Conservation (phyloP, 2,113 vertebrate species). For the Trichechus manatus region DNA sequence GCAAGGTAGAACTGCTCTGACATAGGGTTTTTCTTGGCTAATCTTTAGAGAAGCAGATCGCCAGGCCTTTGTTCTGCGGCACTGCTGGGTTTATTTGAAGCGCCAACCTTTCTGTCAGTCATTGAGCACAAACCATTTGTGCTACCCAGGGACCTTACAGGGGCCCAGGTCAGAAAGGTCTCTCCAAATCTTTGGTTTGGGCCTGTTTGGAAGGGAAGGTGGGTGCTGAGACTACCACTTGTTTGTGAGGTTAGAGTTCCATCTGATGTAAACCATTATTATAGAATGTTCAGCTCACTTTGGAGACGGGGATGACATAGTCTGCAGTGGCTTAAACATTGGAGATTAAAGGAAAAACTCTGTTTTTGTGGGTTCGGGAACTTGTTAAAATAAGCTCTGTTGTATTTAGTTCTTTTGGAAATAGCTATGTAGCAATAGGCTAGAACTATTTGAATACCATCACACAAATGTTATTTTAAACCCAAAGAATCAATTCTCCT, state of each 20-base stretch:
- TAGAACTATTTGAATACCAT: not conserved
- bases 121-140: too few relatives aligned
- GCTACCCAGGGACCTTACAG: too few relatives aligned
- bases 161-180: not conserved
- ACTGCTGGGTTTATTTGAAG: too few relatives aligned
- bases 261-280: not conserved
- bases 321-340: not conserved
- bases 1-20: too few relatives aligned
- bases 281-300: not conserved
- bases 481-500: conserved; percentile 30
- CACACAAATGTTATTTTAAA: conserved; percentile 77
- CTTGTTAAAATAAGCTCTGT: not conserved
- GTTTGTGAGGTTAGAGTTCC: not conserved
- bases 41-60: too few relatives aligned
- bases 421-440: not conserved
- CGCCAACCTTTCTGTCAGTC: too few relatives aligned
- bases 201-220: not conserved
- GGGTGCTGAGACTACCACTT: rapidly evolving
- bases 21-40: too few relatives aligned
- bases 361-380: not conserved
- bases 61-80: too few relatives aligned
- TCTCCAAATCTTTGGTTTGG: not conserved
- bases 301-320: not conserved
- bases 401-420: not conserved
- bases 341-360: not conserved